These are phyloP conservation scores for Rhea americana DNA, from an alignment of 2,113 vertebrate genomes.

Conservation along the genomic window DNA sequence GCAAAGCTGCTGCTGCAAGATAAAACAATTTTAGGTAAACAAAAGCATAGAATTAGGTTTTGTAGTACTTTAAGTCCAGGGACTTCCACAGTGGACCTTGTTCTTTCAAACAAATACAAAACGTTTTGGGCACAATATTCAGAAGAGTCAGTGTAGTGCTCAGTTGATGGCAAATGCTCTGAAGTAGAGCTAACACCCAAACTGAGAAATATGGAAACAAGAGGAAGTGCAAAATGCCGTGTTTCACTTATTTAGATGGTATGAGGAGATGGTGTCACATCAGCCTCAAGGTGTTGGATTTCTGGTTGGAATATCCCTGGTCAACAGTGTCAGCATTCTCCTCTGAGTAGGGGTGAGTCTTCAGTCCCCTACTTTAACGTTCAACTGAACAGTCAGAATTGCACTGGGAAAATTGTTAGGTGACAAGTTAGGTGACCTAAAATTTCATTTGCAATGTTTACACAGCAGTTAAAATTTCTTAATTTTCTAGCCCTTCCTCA, in stretches of 20 bases:
- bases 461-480: background rate
- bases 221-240: background rate
- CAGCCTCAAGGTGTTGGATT: background rate
- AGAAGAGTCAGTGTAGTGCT: background rate
- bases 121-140: background rate
- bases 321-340: background rate
- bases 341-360: background rate
- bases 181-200: background rate
- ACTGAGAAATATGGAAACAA: background rate
- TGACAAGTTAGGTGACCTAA: rapidly evolving
- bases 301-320: background rate
- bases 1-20: background rate
- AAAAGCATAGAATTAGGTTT: background rate
- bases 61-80: background rate
- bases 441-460: background rate
- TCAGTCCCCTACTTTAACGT: background rate
- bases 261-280: background rate
- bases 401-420: background rate
- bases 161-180: background rate
- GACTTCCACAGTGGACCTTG: background rate
- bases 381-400: background rate
- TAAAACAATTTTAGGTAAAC: background rate
- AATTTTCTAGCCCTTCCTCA: background rate
- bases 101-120: background rate
- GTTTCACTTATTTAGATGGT: background rate